phyloP scores from a whole-genome alignment of 2,797 vertebrate genomes.

The Margarornis squamiger region DNA sequence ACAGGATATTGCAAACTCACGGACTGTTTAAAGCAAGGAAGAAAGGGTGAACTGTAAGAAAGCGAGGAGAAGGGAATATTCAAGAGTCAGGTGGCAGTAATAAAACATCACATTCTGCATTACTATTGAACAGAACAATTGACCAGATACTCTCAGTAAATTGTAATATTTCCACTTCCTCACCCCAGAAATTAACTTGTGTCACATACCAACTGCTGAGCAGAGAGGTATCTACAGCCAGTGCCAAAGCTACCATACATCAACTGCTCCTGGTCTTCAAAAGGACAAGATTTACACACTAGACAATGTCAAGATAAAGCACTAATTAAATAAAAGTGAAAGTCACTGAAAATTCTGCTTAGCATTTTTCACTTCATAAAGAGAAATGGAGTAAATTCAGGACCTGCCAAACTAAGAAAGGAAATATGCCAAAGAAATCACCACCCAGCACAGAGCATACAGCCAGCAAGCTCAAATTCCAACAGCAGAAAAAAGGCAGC shows the following conservation, averaged over 20 bases:
- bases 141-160: background rate
- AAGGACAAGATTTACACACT: conserved; percentile 11
- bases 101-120: background rate
- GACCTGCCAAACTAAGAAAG: conserved; percentile 19
- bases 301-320: conserved; percentile 2
- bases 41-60: background rate
- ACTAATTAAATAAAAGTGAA: conserved; percentile 14
- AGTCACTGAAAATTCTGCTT: conserved; percentile 8
- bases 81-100: background rate
- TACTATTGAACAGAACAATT: background rate
- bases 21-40: background rate
- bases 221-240: background rate
- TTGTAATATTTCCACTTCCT: background rate
- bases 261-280: background rate
- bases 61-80: background rate
- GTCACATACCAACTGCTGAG: background rate
- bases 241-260: background rate
- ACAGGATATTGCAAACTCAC: background rate
- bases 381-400: conserved; percentile 7
- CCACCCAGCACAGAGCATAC: background rate
- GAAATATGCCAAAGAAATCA: conserved; percentile 10
- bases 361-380: conserved; percentile 14
- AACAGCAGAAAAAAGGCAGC: background rate
- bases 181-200: background rate
- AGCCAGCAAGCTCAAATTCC: background rate